Base-by-base conservation (phyloP, 1,140 invertebrate genomes). In the Drosophila sp. region DNA sequence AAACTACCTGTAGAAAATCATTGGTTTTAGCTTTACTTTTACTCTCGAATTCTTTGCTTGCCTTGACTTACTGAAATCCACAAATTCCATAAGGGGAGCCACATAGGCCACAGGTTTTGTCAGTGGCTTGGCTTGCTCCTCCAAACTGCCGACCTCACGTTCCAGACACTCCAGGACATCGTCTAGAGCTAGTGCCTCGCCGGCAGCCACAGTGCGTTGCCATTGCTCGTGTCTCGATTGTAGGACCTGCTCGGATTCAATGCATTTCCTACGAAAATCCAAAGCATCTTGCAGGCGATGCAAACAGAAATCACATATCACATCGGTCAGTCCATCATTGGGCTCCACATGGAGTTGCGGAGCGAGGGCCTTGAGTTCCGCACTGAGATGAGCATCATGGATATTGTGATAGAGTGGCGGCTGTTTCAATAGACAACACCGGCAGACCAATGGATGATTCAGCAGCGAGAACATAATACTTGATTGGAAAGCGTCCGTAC, bases 401-500 rank as follows among this genome's bases (percentile, higher is more conserved):
- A 91, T 72, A 25, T 62, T 76, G 55, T 90, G 84, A 17, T 69
- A 82, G 4, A 70, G 60, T 5, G 67, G 47, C 44, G 90, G 86
- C 56, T 90, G 76, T 60, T 91, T 90, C 10, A 64, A 33, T 54
- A 91, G 60, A 29, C 90, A 91, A 60, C 90, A 91, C 40, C 90
- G 90, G 61, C 90, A 91, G 10, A 89, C 32, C 65, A 70, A 82
- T 11, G 60, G 76, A 33, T 70, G 68, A 60, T 71, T 70, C 54
- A 76, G 61, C 56, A 90, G 77, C 66, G 84, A 76, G 64, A 89
- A 84, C 84, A 90, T 86, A 89, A 77, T 87, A 84, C 74, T 84
- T 72, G 25, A 17, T 60, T 25, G 17, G 38, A 44, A 57, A 56
- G 64, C 77, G 80, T 83, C 77, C 79, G 74, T 60, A 84, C 68